Percentiles rank a stretch among this genome's conserved stretches.
phyloP scores from a whole-genome alignment of 1,140 invertebrate genomes.

The Halesus radiatus region DNA sequence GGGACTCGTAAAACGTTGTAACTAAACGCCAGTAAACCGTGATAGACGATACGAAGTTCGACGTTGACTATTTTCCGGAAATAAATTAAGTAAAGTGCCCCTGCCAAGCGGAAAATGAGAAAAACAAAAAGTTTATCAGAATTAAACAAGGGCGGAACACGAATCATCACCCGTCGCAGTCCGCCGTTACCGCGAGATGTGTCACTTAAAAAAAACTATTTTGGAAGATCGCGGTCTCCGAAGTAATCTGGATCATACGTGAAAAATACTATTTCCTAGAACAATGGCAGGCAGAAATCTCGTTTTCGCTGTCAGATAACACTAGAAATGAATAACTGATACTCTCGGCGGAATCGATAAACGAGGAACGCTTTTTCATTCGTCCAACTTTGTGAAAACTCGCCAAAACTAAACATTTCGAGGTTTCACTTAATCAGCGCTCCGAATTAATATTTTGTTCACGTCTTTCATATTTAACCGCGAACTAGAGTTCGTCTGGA shows the following conservation, averaged over 20 bases:
- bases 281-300: not conserved
- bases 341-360: no score
- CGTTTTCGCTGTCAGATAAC: no score
- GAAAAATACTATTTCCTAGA: not conserved
- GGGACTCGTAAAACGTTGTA: constrained; percentile 26
- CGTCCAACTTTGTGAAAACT: no score
- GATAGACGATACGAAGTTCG: constrained; percentile 27
- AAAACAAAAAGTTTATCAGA: constrained; percentile 14
- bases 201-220: not conserved
- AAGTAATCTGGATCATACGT: not conserved
- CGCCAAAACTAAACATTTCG: no score
- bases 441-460: not conserved
- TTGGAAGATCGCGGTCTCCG: constrained; percentile 7
- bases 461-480: constrained; percentile 20
- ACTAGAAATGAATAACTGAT: no score
- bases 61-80: constrained; percentile 19
- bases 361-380: no score
- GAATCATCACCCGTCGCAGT: not conserved
- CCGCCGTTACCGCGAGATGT: not conserved
- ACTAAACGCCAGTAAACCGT: constrained; percentile 27
- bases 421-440: not conserved
- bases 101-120: not conserved
- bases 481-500: not conserved
- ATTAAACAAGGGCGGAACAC: not conserved
- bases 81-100: constrained; percentile 24